These are phyloP conservation scores for Sisor rabdophorus DNA, from an alignment of 2,113 vertebrate species.

Conservation along the genomic window DNA sequence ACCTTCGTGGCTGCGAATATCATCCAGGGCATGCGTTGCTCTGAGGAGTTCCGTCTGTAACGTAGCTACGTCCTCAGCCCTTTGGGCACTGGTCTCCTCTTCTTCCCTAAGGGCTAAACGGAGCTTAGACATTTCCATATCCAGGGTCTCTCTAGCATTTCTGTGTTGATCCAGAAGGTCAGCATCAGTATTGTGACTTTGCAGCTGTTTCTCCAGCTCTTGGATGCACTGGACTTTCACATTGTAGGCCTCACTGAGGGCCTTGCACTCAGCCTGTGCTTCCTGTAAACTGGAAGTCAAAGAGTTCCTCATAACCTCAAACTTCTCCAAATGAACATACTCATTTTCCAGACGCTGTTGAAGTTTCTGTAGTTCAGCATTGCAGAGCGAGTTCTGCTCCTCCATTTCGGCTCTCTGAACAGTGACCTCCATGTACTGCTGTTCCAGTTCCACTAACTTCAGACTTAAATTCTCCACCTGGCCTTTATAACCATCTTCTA, in stretches of 20 bases:
- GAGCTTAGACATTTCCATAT: slow-evolving; percentile 62
- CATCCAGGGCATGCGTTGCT: slow-evolving; percentile 68
- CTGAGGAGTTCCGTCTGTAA: slow-evolving; percentile 75
- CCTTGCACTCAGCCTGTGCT: slow-evolving; percentile 69
- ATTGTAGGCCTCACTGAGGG: slow-evolving; percentile 55
- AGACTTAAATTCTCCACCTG: slow-evolving; percentile 64
- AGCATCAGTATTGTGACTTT: slow-evolving; percentile 53
- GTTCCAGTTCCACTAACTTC: slow-evolving; percentile 67
- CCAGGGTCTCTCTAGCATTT: slow-evolving; percentile 64
- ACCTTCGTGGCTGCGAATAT: slow-evolving; percentile 68
- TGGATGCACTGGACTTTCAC: slow-evolving; percentile 61
- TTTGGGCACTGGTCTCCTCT: slow-evolving; percentile 70
- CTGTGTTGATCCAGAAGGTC: slow-evolving; percentile 66
- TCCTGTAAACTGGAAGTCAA: slow-evolving; percentile 66
- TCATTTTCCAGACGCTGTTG: slow-evolving; percentile 67
- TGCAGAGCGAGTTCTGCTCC: slow-evolving; percentile 61
- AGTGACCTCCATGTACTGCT: slow-evolving; percentile 58
- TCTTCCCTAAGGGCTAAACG: slow-evolving; percentile 68
- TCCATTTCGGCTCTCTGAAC: slow-evolving; percentile 61
- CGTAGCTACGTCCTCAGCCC: slow-evolving; percentile 66
- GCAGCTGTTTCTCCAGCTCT: slow-evolving; percentile 70
- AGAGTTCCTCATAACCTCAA: slow-evolving; percentile 70
- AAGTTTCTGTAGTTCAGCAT: slow-evolving; percentile 60
- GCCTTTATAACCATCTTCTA: slow-evolving; percentile 61
- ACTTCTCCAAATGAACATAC: slow-evolving; percentile 62